These are phyloP conservation scores for Sula dactylatra DNA, from an alignment of 2,113 vertebrate species.

Conservation along the genomic window DNA sequence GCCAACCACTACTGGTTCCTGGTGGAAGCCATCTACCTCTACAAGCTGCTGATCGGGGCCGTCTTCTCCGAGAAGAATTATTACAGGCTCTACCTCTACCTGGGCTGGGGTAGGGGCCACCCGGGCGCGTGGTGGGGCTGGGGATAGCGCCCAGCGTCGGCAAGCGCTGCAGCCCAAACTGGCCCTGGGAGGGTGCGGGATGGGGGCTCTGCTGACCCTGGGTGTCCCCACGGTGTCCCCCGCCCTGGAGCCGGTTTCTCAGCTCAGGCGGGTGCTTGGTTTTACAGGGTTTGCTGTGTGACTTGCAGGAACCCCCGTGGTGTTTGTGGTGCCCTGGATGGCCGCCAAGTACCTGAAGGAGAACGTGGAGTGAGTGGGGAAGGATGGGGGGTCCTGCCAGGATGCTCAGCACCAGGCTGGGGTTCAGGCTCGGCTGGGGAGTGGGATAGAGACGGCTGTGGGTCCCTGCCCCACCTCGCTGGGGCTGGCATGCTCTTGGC, in stretches of 20 bases:
- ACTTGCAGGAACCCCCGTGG: slow-evolving; percentile 76
- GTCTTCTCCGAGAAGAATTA: slow-evolving; percentile 82
- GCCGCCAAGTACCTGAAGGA: slow-evolving; percentile 79
- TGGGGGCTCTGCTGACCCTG: not conserved
- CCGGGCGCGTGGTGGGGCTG: accelerated
- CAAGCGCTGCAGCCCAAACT: accelerated
- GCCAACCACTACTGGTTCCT: slow-evolving; percentile 88
- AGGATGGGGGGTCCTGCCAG: accelerated
- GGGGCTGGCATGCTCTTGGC: not conserved
- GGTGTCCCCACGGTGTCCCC: not conserved
- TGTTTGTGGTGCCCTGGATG: slow-evolving; percentile 82
- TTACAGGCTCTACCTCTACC: slow-evolving; percentile 79
- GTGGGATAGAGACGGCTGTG: not conserved
- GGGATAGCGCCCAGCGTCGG: accelerated
- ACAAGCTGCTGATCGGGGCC: slow-evolving; percentile 81
- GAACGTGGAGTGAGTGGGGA: slow-evolving; percentile 78
- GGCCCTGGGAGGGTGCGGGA: accelerated
- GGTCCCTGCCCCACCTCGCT: not conserved
- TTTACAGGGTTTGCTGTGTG: slow-evolving; percentile 52
- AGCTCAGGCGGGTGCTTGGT: slow-evolving; percentile 22
- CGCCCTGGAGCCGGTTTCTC: accelerated
- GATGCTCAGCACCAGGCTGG: not conserved
- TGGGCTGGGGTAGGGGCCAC: slow-evolving; percentile 81
- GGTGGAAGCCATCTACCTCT: slow-evolving; percentile 83
- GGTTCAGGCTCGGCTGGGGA: not conserved